A percentile compares a stretch with the other conserved stretches of the same genome.
phyloP scores from a whole-genome alignment of 2,113 vertebrate species.

The Rhagologus leucostigma region DNA sequence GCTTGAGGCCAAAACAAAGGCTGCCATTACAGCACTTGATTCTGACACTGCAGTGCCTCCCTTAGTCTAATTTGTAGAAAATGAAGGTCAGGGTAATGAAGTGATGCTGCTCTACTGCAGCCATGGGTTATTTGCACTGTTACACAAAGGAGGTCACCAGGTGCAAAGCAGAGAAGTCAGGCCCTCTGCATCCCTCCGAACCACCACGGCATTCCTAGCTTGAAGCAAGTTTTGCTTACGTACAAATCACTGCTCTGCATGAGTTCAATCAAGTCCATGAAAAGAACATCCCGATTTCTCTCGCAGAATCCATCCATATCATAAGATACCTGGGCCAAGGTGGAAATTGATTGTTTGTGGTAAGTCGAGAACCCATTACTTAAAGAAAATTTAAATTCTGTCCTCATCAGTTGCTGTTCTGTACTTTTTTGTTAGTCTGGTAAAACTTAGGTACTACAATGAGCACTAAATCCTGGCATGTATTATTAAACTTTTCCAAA shows the following conservation, averaged over 20 bases:
- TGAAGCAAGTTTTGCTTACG: conserved; percentile 60
- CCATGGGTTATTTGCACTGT: background rate
- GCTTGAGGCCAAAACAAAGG: background rate
- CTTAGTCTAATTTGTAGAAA: background rate
- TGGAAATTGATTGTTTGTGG: conserved; percentile 30
- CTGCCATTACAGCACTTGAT: background rate
- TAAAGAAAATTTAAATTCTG: conserved; percentile 10
- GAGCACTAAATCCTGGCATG: background rate
- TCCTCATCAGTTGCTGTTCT: background rate
- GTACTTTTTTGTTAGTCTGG: background rate
- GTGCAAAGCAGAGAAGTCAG: background rate
- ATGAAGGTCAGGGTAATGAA: background rate
- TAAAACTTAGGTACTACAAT: background rate
- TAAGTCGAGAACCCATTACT: conserved; percentile 34
- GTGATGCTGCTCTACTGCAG: background rate
- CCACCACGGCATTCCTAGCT: background rate
- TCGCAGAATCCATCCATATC: conserved; percentile 98
- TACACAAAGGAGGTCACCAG: background rate
- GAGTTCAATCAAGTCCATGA: conserved; percentile 94
- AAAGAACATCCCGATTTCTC: conserved; percentile 95
- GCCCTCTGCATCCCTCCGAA: background rate
- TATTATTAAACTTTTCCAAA: background rate
- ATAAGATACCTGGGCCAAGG: conserved; percentile 88
- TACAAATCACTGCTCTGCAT: conserved; percentile 99
- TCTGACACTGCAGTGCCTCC: background rate